phyloP scores from a whole-genome alignment of 1,140 invertebrate species.

The Drosophila cardini region DNA sequence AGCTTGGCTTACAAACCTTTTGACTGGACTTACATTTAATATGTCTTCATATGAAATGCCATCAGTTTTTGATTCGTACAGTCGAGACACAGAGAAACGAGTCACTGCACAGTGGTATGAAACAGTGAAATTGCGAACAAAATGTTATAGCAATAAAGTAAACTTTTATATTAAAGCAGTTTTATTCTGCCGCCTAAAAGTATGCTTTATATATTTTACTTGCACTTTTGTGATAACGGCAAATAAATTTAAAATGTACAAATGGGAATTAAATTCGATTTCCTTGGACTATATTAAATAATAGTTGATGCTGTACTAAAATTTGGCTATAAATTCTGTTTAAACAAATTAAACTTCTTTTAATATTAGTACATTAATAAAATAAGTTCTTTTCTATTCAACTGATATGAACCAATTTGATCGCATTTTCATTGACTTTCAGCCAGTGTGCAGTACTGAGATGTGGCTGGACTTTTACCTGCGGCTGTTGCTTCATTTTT shows the following conservation, averaged over 20 bases:
- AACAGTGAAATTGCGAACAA: conserved; percentile 29
- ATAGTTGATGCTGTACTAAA: too few relatives aligned
- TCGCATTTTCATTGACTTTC: conserved; percentile 33
- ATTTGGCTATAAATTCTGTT: too few relatives aligned
- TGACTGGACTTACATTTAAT: conserved; percentile 48
- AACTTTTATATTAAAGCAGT: too few relatives aligned
- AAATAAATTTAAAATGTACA: too few relatives aligned
- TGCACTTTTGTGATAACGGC: too few relatives aligned
- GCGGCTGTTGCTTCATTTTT: conserved; percentile 58
- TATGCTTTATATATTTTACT: too few relatives aligned
- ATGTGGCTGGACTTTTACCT: conserved; percentile 69
- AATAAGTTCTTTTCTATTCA: background rate
- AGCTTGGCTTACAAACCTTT: conserved; percentile 77
- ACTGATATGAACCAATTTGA: background rate
- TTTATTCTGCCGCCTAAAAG: too few relatives aligned
- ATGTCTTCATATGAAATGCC: conserved; percentile 28
- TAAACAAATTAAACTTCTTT: background rate
- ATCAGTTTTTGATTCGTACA: conserved; percentile 25
- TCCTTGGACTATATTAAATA: too few relatives aligned
- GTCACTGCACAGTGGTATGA: conserved; percentile 59
- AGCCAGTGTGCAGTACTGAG: conserved; percentile 36
- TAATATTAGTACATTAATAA: background rate
- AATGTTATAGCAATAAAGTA: background rate
- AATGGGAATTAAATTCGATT: too few relatives aligned
- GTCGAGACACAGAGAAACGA: conserved; percentile 50